phyloP scores from a whole-genome alignment of 1,140 invertebrate species.

The Apis florea region DNA sequence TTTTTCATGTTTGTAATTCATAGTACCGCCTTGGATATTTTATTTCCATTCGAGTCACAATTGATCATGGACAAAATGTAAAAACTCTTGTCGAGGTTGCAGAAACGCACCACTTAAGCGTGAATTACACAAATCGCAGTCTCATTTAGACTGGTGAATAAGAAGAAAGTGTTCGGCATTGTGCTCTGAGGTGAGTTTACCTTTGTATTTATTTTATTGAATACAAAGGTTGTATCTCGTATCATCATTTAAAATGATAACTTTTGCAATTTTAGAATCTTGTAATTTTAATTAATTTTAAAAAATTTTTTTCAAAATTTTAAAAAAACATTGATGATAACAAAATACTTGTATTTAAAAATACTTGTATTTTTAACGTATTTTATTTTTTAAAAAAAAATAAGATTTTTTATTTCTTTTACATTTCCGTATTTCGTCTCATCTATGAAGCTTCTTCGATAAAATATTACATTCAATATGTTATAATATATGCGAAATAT shows the following conservation, averaged over 20 bases:
- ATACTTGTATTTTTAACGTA: no score
- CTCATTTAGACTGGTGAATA: slow-evolving; percentile 2
- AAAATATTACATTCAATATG: no score
- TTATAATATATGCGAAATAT: no score
- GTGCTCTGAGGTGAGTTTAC: no score
- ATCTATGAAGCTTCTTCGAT: no score
- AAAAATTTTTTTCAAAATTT: no score
- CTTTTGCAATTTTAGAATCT: not conserved
- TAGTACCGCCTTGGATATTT: not conserved
- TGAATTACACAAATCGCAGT: slow-evolving; percentile 28
- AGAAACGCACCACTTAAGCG: not conserved
- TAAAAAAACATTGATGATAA: not conserved
- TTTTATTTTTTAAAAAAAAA: no score
- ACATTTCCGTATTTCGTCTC: no score
- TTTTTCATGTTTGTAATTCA: not conserved
- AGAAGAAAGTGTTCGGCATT: not conserved
- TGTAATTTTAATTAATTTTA: not conserved
- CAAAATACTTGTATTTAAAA: not conserved
- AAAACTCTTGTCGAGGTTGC: slow-evolving; percentile 27
- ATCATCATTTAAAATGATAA: no score
- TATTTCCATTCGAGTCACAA: not conserved
- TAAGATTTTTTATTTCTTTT: no score
- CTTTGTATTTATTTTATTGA: not conserved
- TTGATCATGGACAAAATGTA: slow-evolving; percentile 27
- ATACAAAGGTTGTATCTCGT: not conserved